Evolutionary conservation across 2,113 vertebrate species (phyloP).

Genomic region (Syrmaticus mikado): DNA sequence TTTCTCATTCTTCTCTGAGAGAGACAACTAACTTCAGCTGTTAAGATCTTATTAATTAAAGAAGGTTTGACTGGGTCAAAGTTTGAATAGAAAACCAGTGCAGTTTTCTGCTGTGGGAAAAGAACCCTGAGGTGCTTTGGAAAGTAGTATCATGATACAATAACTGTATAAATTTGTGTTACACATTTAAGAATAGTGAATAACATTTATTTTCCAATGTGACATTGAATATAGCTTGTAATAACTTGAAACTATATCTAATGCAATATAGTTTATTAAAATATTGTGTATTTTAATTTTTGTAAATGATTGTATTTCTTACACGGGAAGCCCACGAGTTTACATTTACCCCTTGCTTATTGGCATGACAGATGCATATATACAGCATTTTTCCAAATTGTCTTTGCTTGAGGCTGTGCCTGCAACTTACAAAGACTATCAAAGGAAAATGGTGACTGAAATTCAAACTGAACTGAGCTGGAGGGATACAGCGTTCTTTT

Average conservation of each 20-base stretch:
- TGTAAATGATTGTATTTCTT: background rate
- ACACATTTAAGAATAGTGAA: background rate
- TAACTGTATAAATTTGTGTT: background rate
- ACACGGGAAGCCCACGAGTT: background rate
- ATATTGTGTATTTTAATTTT: background rate
- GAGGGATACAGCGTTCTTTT: slow-evolving; percentile 29
- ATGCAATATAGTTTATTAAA: background rate
- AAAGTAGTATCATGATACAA: background rate
- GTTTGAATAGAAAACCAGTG: background rate
- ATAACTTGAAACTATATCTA: background rate
- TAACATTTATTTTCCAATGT: background rate
- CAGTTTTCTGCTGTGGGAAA: background rate
- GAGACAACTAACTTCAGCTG: background rate
- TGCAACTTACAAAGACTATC: slow-evolving; percentile 47
- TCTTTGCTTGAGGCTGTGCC: slow-evolving; percentile 31
- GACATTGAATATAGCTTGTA: background rate
- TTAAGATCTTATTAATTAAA: background rate
- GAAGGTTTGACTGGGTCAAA: background rate
- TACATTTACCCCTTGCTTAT: background rate
- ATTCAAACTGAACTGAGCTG: slow-evolving; percentile 38
- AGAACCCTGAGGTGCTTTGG: background rate
- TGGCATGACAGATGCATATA: background rate
- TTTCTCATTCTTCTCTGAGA: background rate
- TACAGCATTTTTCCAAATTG: background rate
- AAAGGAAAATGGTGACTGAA: slow-evolving; percentile 51